phyloP scores from a whole-genome alignment of 92 coral and sea anemone genomes.

The Zoanthus sansibaricus region DNA sequence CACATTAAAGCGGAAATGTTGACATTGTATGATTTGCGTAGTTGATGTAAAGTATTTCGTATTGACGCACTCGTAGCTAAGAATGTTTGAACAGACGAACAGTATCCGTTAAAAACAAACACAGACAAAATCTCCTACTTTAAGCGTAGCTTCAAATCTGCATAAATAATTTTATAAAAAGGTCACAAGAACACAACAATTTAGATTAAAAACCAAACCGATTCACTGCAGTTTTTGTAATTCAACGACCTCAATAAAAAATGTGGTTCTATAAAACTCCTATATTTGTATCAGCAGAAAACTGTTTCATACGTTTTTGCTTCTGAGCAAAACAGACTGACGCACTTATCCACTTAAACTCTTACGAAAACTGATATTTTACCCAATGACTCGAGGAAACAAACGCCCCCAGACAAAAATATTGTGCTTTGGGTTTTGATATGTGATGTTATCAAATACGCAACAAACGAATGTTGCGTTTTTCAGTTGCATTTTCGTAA shows the following conservation, averaged over 20 bases:
- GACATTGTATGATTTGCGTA: constrained; percentile 6
- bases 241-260: background rate
- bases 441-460: constrained; percentile 1
- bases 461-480: background rate
- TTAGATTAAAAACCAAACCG: background rate
- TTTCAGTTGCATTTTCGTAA: constrained; percentile 6
- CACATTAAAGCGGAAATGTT: background rate
- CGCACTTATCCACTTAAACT: background rate
- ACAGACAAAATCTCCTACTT: constrained; percentile 3
- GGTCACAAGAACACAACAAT: background rate
- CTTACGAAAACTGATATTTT: background rate
- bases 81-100: background rate
- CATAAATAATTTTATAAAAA: background rate
- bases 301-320: background rate
- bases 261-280: background rate
- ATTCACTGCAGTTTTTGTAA: background rate
- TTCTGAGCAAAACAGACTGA: background rate
- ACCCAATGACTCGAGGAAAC: background rate
- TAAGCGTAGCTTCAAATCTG: background rate
- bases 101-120: constrained; percentile 16
- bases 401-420: constrained; percentile 31
- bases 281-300: background rate
- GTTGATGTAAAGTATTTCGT: background rate
- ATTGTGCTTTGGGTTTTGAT: constrained; percentile 18
- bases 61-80: constrained; percentile 23